Base-by-base conservation (phyloP, 30 jellyfish, hydroid and myxozoan genomes). In the Catostylus mosaicus region DNA sequence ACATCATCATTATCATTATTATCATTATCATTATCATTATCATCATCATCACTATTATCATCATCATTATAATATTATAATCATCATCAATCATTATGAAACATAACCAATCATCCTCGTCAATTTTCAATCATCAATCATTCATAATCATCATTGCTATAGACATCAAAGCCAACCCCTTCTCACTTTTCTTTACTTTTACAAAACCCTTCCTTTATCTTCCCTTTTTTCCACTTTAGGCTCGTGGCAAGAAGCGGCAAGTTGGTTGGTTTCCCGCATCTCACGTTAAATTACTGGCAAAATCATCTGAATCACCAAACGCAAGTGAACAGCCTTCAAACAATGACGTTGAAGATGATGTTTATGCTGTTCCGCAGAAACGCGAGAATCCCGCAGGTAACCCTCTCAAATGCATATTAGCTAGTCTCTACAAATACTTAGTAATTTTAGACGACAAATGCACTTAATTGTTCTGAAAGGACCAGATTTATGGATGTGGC, bases 201-300 rank as follows among this genome's bases (percentile, higher is more conserved):
- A 11, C 19, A 46, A 46, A 46, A 9, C 60, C 60, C 19, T 46
- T 24, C 34, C 4, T 30, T 30, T 35, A 68, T 68, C 7, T 40
- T 40, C 14, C 12, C 54, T 14, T 40, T 40, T 7, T 5, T 5
- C 24, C 27, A 24, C 36, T 54, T 4, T 40, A 88, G 96, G 96
- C 96, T 48, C 67, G 97, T 35, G 99, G 99, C 12, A 95, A 95
- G 82, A 78, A 84, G 38, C 92, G 95, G 64, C 99, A 96, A 40
- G 85, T 81, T 40, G 99, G 99, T 4, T 95, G 99, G 99, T 95
- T 95, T 75, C 99, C 99, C 6, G 97, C 96, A 36, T 76, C 79
- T 10, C 95, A 90, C 69, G 99, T 95, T 10, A 88, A 95, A 54
- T 57, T 89, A 19, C 80, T 87, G 64, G 93, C 76, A 26, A 86